Conservation (phyloP, 2,888 invertebrate genomes). For the Thera britannica region DNA sequence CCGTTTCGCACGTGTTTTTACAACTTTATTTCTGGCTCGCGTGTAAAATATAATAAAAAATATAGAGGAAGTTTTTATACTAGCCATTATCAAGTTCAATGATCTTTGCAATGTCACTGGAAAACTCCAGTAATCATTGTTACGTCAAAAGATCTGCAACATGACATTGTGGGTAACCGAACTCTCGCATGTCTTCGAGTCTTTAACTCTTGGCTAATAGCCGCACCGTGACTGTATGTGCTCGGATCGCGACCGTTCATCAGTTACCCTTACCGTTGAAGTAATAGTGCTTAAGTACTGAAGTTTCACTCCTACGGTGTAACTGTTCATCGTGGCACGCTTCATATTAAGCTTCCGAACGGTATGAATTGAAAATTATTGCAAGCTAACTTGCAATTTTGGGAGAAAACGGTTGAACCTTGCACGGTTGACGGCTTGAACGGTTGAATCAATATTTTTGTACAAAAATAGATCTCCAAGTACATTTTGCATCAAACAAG, state of each 20-base stretch:
- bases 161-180: slow-evolving; percentile 26
- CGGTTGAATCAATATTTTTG: too few relatives aligned
- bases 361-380: background rate
- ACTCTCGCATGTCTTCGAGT: slow-evolving; percentile 66
- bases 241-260: slow-evolving; percentile 66
- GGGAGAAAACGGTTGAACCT: background rate
- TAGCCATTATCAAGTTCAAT: slow-evolving; percentile 31
- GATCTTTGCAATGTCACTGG: slow-evolving; percentile 38
- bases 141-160: slow-evolving; percentile 21
- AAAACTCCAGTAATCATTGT: slow-evolving; percentile 21
- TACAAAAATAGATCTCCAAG: background rate
- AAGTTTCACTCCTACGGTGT: slow-evolving; percentile 1
- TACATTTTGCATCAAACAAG: background rate
- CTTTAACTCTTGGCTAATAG: slow-evolving; percentile 73
- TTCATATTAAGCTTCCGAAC: background rate
- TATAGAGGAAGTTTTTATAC: slow-evolving; percentile 15
- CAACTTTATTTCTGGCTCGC: slow-evolving; percentile 4
- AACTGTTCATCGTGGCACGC: background rate
- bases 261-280: slow-evolving; percentile 46
- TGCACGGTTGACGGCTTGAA: too few relatives aligned
- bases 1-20: slow-evolving; percentile 11
- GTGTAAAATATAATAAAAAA: slow-evolving; percentile 11
- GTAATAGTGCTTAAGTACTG: slow-evolving; percentile 9
- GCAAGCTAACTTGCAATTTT: background rate
- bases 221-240: slow-evolving; percentile 74